Conservation (phyloP, 2,113 vertebrate genomes). For the Macrotus californicus region DNA sequence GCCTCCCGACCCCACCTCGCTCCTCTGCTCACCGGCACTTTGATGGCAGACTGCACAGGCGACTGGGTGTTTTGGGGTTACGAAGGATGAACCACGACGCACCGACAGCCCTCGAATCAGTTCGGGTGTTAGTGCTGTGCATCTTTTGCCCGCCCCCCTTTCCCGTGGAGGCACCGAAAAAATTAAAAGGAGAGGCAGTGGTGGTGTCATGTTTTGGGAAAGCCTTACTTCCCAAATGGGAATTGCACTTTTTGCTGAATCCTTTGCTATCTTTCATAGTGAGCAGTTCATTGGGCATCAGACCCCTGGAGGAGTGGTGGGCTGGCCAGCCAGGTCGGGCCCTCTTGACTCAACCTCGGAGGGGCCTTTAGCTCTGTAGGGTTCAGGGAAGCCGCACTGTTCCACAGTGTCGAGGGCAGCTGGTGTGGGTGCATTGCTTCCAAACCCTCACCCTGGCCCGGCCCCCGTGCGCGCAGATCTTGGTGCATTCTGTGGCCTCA, state of each 20-base stretch:
- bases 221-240: constrained; percentile 31
- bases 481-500: neutral
- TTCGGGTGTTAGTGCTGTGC: neutral
- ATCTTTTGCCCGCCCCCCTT: neutral
- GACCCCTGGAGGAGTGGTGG: neutral
- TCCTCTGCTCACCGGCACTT: constrained; percentile 48
- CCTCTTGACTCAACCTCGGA: neutral
- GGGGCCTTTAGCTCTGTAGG: neutral
- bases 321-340: neutral
- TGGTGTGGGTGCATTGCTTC: neutral
- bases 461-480: accelerated
- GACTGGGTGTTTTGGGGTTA: constrained; percentile 21
- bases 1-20: constrained; percentile 16
- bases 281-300: neutral
- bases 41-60: constrained; percentile 9
- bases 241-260: constrained; percentile 64
- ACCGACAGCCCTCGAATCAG: neutral
- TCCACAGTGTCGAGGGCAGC: neutral
- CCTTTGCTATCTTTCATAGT: neutral
- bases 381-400: neutral
- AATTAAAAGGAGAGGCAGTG: neutral
- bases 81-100: neutral
- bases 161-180: constrained; percentile 54
- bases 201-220: neutral
- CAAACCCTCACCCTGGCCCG: accelerated